phyloP scores from a whole-genome alignment of 2,113 vertebrate genomes.

The Macaca mulatta region DNA sequence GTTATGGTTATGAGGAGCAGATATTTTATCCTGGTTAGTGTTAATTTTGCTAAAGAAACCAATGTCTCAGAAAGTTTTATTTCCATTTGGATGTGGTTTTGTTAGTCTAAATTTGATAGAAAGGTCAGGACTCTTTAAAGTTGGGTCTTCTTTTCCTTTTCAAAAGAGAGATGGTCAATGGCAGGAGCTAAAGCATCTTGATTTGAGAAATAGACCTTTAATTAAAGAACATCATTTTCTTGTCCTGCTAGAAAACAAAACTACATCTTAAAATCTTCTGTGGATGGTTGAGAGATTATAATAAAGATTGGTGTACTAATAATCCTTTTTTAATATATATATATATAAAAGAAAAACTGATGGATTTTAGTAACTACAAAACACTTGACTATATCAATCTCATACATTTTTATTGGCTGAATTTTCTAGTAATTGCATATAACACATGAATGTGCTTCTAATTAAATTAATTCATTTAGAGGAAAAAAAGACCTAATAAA shows the following conservation, averaged over 20 bases:
- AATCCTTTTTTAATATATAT: not conserved
- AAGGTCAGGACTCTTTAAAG: not conserved
- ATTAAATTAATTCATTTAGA: slow-evolving; percentile 51
- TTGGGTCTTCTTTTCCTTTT: not conserved
- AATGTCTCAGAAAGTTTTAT: not conserved
- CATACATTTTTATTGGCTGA: not conserved
- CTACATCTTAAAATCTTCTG: not conserved
- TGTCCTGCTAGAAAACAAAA: slow-evolving; percentile 33
- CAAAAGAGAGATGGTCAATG: not conserved
- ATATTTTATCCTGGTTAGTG: not conserved
- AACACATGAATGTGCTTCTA: not conserved
- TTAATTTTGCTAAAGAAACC: slow-evolving; percentile 27
- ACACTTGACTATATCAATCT: not conserved
- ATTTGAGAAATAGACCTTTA: slow-evolving; percentile 41
- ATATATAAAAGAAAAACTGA: not conserved
- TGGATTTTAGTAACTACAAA: not conserved
- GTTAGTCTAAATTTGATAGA: not conserved
- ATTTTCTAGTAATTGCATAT: not conserved
- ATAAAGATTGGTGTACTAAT: not conserved
- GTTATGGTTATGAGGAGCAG: not conserved
- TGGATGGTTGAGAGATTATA: not conserved
- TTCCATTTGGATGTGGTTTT: slow-evolving; percentile 6
- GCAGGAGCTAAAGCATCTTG: not conserved
- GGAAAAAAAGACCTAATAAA: not conserved
- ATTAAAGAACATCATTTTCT: not conserved